Evolutionary conservation across 2,797 vertebrate genomes (phyloP).

Genomic region (Sebastiscus albofasciatus): DNA sequence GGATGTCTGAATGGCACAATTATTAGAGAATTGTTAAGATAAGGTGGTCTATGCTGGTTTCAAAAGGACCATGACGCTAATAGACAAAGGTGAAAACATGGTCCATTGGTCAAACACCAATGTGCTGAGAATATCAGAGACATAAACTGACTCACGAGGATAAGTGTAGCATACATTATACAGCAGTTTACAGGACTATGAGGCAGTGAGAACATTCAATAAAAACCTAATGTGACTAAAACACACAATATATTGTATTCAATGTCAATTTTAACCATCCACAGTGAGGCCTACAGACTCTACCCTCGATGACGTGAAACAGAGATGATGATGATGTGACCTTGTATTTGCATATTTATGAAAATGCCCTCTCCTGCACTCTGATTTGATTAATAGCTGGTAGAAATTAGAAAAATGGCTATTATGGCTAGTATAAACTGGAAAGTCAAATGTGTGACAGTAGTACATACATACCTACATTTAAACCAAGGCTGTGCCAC

Average conservation of each 20-base stretch:
- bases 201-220: constrained; percentile 58
- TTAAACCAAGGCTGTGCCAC: constrained; percentile 66
- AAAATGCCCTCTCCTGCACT: constrained; percentile 78
- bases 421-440: constrained; percentile 69
- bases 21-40: constrained; percentile 45
- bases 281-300: constrained; percentile 52
- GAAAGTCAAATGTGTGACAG: constrained; percentile 70
- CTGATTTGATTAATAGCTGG: constrained; percentile 80
- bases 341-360: constrained; percentile 84
- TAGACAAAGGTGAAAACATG: constrained; percentile 55
- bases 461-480: constrained; percentile 66
- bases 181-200: constrained; percentile 61
- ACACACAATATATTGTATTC: constrained; percentile 50
- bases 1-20: constrained; percentile 60
- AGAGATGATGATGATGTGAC: constrained; percentile 57
- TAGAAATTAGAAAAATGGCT: constrained; percentile 80
- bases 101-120: constrained; percentile 49
- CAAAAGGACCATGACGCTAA: constrained; percentile 54
- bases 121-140: constrained; percentile 64
- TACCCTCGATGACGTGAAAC: constrained; percentile 39
- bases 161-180: constrained; percentile 66
- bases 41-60: constrained; percentile 76
- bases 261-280: constrained; percentile 32
- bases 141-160: constrained; percentile 42
- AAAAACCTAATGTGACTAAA: constrained; percentile 58